These are phyloP conservation scores for Tautogolabrus adspersus DNA, from an alignment of 2,113 vertebrate species.

Conservation along the genomic window DNA sequence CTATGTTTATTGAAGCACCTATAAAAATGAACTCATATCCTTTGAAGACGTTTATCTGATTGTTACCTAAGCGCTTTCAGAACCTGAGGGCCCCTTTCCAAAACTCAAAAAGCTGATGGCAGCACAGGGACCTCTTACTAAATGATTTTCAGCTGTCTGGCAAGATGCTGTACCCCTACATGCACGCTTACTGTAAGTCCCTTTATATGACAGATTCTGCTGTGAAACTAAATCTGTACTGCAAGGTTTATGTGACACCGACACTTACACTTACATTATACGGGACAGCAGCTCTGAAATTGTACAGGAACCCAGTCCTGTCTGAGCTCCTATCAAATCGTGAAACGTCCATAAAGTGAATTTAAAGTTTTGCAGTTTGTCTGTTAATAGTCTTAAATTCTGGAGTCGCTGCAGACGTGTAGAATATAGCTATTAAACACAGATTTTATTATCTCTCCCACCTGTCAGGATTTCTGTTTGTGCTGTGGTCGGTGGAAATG, in stretches of 20 bases:
- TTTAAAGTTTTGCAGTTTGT: constrained; percentile 15
- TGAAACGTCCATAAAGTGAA: not conserved
- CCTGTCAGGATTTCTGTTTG: constrained; percentile 41
- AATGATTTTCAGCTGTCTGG: not conserved
- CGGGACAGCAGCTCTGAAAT: constrained; percentile 4
- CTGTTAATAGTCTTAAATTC: constrained; percentile 5
- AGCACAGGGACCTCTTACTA: not conserved
- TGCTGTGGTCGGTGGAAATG: constrained; percentile 58
- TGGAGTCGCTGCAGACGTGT: not conserved
- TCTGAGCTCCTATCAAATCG: constrained; percentile 5
- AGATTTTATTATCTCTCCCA: constrained; percentile 17
- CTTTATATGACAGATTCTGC: constrained; percentile 10
- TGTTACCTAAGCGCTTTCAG: not conserved
- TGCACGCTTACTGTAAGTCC: constrained; percentile 11
- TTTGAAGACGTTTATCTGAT: not conserved
- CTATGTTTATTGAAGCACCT: not conserved
- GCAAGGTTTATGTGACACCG: constrained; percentile 27
- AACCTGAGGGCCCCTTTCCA: constrained; percentile 3
- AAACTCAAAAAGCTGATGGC: not conserved
- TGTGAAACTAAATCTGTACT: constrained; percentile 11
- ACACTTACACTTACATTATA: constrained; percentile 15
- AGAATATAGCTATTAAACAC: constrained; percentile 33
- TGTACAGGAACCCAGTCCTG: not conserved
- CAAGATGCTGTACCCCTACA: constrained; percentile 1
- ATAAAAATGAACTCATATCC: too few species aligned